Evolutionary conservation across 2,888 invertebrate genomes (phyloP).

Genomic region (Caenorhabditis sp.): DNA sequence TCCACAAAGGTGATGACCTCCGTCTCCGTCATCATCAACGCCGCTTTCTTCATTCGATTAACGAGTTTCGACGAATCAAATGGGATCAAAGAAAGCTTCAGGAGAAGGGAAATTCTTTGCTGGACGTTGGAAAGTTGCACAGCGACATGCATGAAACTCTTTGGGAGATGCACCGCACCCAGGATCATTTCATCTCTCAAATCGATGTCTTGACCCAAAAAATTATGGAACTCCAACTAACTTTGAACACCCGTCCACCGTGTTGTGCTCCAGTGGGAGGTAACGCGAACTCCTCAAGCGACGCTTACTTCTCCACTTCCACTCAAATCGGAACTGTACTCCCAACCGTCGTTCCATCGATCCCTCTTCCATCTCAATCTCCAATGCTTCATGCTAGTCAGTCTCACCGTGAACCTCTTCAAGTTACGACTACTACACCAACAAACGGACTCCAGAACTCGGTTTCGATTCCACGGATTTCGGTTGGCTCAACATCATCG

Average conservation of each 20-base stretch:
- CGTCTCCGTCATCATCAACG: slow-evolving; percentile 82
- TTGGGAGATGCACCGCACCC: slow-evolving; percentile 82
- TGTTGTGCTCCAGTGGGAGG: slow-evolving; percentile 34
- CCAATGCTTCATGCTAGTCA: slow-evolving; percentile 64
- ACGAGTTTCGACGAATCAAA: slow-evolving; percentile 94
- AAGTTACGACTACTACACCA: slow-evolving; percentile 22
- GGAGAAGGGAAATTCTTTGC: slow-evolving; percentile 94
- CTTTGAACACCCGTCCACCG: slow-evolving; percentile 53
- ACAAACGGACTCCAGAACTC: slow-evolving; percentile 5
- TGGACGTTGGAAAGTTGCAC: slow-evolving; percentile 94
- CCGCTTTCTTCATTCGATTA: slow-evolving; percentile 81
- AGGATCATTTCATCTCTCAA: slow-evolving; percentile 82
- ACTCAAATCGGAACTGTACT: slow-evolving; percentile 29
- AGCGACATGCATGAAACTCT: slow-evolving; percentile 83
- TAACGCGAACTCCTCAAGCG: slow-evolving; percentile 4
- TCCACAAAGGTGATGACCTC: slow-evolving; percentile 82
- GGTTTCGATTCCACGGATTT: slow-evolving; percentile 64
- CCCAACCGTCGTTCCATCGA: slow-evolving; percentile 2
- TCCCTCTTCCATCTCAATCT: slow-evolving; percentile 41
- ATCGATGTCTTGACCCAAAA: slow-evolving; percentile 82
- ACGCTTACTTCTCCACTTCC: slow-evolving; percentile 34
- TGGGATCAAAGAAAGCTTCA: slow-evolving; percentile 85
- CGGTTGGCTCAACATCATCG: slow-evolving; percentile 56
- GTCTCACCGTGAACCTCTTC: slow-evolving; percentile 69
- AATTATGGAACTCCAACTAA: slow-evolving; percentile 79